These are phyloP conservation scores for Leptogaster cylindrica DNA, from an alignment of 2,888 invertebrate species.

Conservation along the genomic window DNA sequence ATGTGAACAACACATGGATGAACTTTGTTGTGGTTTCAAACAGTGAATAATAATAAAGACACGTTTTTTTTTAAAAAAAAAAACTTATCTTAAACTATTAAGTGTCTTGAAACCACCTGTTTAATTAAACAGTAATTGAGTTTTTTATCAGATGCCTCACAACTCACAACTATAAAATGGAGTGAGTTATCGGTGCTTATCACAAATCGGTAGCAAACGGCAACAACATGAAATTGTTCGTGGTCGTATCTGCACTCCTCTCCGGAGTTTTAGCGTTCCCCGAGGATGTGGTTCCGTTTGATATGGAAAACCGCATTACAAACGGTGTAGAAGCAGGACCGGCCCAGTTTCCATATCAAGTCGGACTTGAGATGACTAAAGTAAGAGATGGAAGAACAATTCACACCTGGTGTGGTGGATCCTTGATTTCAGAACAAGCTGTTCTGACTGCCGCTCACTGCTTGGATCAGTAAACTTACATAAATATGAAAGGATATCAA, in stretches of 20 bases:
- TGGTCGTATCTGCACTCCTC: not conserved
- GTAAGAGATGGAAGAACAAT: not conserved
- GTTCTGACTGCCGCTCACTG: conserved; percentile 38
- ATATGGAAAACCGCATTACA: conserved; percentile 54
- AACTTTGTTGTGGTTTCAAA: no score
- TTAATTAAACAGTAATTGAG: no score
- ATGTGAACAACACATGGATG: no score
- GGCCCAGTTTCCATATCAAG: conserved; percentile 55
- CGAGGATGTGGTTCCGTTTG: conserved; percentile 46
- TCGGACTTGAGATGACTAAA: conserved; percentile 1
- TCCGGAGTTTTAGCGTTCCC: conserved; percentile 2
- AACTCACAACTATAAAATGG: not conserved
- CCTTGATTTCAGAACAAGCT: conserved; percentile 10
- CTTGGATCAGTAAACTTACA: conserved; percentile 43
- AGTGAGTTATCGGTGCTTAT: not conserved
- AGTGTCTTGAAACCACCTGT: no score
- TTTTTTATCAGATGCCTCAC: no score
- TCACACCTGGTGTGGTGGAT: conserved; percentile 33
- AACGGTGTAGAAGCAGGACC: conserved; percentile 57
- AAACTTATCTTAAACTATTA: no score
- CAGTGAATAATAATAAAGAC: no score
- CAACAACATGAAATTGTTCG: conserved; percentile 17
- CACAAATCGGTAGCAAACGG: not conserved
- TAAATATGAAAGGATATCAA: not conserved
- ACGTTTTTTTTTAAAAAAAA: no score